Evolutionary conservation across 1,140 invertebrate species (phyloP), one percentile per base, ranked within the genome.

Genomic region (Bombus confusus): DNA sequence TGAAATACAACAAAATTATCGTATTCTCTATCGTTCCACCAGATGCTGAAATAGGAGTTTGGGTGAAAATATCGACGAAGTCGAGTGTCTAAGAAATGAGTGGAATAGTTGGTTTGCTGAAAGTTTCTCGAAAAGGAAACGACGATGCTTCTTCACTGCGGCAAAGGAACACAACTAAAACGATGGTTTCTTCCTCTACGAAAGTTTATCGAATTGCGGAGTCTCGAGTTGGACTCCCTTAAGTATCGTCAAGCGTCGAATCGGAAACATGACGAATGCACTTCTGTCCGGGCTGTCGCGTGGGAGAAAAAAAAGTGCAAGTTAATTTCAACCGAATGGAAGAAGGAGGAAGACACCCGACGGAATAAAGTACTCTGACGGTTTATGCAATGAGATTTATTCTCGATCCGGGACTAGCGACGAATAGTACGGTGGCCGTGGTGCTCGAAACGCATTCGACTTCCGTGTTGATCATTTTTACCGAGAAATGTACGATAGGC

Each of bases 201-300:
- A 74, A 86, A 85, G 68, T 85, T 85, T 41, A 74, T 68, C 80
- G 80, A 76, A 74, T 81, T 28, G 78, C 78, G 22, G 41, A 25
- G 62, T 57, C 31, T 18, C 57, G 37, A 59, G 47, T 82, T 34
- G 47, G 43, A 37, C 59, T 86, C 85, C 80, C 85, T 74, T 82
- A 86, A 86, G 79, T 66, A 76, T 76, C 85, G 64, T 86, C 80
- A 43, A 69, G 85, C 83, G 77, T 80, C 78, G 71, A 80, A 66
- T 34, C 69, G 68, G n/a, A 80, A 80, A 80, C 83, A 74, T 74
- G 83, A 85, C 68, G 78, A 73, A 59, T 59, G 59, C n/a, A 76
- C 9, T 41, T 76, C 13, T 13, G 31, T 37, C 2, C 22, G 5
- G 34, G 25, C 31, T 43, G 75, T 64, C 68, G 57, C 52, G 22